These are phyloP conservation scores for Aleiodes sp. DNA, from an alignment of 1,140 invertebrate genomes.

Conservation along the genomic window DNA sequence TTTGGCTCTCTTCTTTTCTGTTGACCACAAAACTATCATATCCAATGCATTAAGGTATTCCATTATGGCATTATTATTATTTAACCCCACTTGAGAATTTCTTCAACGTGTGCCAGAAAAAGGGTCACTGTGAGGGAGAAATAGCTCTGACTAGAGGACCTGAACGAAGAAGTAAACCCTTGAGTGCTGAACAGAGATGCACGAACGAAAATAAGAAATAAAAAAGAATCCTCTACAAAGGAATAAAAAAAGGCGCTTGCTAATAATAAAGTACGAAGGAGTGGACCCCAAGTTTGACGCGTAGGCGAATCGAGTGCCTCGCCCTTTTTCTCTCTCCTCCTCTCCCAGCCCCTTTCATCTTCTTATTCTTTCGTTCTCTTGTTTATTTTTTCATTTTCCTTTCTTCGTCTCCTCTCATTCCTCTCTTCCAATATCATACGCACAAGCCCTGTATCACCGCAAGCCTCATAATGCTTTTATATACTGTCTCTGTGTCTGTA, in stretches of 20 bases:
- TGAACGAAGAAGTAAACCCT: not conserved
- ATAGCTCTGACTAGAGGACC: conserved; percentile 35
- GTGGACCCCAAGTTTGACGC: conserved; percentile 53
- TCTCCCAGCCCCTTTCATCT: conserved; percentile 18
- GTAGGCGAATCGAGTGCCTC: conserved; percentile 63
- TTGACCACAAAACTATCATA: not conserved
- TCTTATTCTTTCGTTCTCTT: not conserved
- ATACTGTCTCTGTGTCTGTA: conserved; percentile 31
- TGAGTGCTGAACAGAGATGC: conserved; percentile 11
- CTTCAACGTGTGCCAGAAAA: conserved; percentile 41
- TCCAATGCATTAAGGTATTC: not conserved
- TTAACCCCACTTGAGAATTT: conserved; percentile 38
- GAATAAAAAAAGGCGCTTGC: conserved; percentile 27
- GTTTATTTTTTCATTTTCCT: conserved; percentile 11
- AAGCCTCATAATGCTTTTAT: conserved; percentile 3
- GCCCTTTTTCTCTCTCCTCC: conserved; percentile 54
- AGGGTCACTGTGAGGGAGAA: conserved; percentile 30
- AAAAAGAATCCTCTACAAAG: conserved; percentile 15
- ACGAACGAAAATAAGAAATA: conserved; percentile 30
- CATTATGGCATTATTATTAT: conserved; percentile 12
- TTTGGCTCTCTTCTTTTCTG: not conserved
- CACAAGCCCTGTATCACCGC: conserved; percentile 38
- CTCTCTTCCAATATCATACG: conserved; percentile 36
- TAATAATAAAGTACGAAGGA: conserved; percentile 42
- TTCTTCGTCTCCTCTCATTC: conserved; percentile 42